Percentiles rank a stretch among this genome's conserved stretches.
phyloP scores from a whole-genome alignment of 2,888 invertebrate genomes.

The Drosophila niveifrons region DNA sequence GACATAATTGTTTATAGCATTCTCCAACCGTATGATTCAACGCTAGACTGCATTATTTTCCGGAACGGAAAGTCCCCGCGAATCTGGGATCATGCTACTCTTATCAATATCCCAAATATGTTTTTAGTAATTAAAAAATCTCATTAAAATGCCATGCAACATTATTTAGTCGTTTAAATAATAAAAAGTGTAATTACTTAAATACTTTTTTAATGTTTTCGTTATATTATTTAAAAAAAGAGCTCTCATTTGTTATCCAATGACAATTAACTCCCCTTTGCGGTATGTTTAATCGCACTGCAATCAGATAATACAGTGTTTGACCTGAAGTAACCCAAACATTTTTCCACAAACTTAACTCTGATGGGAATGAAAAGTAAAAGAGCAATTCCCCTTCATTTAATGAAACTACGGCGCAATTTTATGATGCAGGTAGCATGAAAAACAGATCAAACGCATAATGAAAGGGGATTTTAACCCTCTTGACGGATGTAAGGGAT shows the following conservation, averaged over 20 bases:
- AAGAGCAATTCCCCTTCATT: background rate
- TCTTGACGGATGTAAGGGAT: slow-evolving; percentile 14
- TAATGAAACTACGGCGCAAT: slow-evolving; percentile 19
- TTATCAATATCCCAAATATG: slow-evolving; percentile 6
- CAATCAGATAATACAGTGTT: slow-evolving; percentile 3
- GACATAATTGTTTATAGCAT: slow-evolving; percentile 28
- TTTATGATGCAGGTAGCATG: background rate
- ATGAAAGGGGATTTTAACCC: slow-evolving; percentile 27
- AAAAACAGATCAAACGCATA: background rate
- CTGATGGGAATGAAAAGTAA: background rate
- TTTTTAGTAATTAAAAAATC: background rate
- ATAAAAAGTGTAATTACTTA: too few species aligned
- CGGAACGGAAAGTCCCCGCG: background rate
- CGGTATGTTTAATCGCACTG: slow-evolving; percentile 4
- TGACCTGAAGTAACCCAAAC: slow-evolving; percentile 28
- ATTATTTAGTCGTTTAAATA: too few species aligned
- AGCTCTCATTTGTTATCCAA: background rate
- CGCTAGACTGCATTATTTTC: background rate
- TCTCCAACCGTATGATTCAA: background rate
- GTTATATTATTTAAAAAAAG: too few species aligned
- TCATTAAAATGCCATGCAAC: background rate
- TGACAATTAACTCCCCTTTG: background rate
- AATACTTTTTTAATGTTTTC: too few species aligned
- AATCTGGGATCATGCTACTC: background rate
- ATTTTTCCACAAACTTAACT: slow-evolving; percentile 8